Evolutionary conservation across 2,888 invertebrate genomes (phyloP).

Genomic region (Macrophya annulata): DNA sequence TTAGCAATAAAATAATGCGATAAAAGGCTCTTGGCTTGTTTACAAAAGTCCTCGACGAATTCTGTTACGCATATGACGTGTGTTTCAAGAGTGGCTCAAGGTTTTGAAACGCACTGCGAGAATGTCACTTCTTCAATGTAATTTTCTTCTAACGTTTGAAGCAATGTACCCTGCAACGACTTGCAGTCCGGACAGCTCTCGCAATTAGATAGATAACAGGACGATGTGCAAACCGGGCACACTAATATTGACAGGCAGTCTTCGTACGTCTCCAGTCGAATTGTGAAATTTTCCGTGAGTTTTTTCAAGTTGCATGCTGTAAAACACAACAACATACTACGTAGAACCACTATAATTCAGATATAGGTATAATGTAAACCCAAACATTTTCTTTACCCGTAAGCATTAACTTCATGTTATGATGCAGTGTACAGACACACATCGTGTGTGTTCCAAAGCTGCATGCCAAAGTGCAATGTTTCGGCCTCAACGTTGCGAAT

Average conservation of each 20-base stretch:
- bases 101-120: slow-evolving; percentile 25
- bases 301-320: background rate
- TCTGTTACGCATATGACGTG: background rate
- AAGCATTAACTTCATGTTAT: slow-evolving; percentile 49
- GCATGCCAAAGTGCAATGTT: slow-evolving; percentile 28
- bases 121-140: slow-evolving; percentile 15
- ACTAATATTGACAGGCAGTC: slow-evolving; percentile 17
- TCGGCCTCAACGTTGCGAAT: slow-evolving; percentile 47
- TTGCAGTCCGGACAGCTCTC: background rate
- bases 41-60: slow-evolving; percentile 18
- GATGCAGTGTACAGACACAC: slow-evolving; percentile 48
- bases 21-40: background rate
- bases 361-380: background rate
- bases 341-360: too few relatives aligned
- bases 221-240: background rate
- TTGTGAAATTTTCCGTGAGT: background rate
- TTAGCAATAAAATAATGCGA: slow-evolving; percentile 28
- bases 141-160: background rate
- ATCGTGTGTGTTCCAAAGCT: slow-evolving; percentile 2
- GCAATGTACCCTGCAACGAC: background rate
- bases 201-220: background rate
- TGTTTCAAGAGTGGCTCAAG: slow-evolving; percentile 21
- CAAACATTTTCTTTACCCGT: background rate
- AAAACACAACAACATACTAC: background rate
- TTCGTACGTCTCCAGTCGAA: background rate